phyloP scores from a whole-genome alignment of 1,140 invertebrate species.

The Schmidtea mediterranea region DNA sequence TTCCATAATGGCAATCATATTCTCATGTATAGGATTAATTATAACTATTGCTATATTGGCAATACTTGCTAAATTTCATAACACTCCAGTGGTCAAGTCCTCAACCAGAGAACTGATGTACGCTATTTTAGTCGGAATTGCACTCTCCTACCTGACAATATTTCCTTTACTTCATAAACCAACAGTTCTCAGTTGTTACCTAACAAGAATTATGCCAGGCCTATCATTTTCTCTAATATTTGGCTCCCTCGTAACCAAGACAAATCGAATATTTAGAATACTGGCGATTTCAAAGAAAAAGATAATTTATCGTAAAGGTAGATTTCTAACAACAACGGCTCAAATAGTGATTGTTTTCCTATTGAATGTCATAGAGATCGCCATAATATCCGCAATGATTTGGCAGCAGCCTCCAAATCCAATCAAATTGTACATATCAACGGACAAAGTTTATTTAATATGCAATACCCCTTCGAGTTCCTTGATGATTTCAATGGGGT shows the following conservation, averaged over 20 bases:
- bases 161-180: conserved; percentile 47
- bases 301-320: conserved; percentile 46
- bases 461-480: conserved; percentile 42
- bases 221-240: conserved; percentile 56
- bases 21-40: conserved; percentile 38
- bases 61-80: conserved; percentile 38
- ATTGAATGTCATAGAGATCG: conserved; percentile 41
- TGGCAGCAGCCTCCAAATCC: conserved; percentile 39
- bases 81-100: conserved; percentile 51
- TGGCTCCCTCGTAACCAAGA: conserved; percentile 51
- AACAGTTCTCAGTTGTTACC: conserved; percentile 35
- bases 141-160: conserved; percentile 31
- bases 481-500: conserved; percentile 45
- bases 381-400: conserved; percentile 40
- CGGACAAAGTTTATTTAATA: conserved; percentile 27
- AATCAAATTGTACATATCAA: conserved; percentile 32
- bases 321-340: conserved; percentile 35
- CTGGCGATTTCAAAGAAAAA: conserved; percentile 50
- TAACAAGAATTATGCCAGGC: conserved; percentile 41
- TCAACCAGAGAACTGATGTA: conserved; percentile 50
- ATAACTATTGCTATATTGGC: conserved; percentile 34
- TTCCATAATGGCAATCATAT: conserved; percentile 34
- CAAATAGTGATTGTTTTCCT: conserved; percentile 39
- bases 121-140: conserved; percentile 38
- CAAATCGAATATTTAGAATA: conserved; percentile 54